Evolutionary conservation across 2,888 invertebrate genomes (phyloP).

Genomic region (Monoplex corrugatus): DNA sequence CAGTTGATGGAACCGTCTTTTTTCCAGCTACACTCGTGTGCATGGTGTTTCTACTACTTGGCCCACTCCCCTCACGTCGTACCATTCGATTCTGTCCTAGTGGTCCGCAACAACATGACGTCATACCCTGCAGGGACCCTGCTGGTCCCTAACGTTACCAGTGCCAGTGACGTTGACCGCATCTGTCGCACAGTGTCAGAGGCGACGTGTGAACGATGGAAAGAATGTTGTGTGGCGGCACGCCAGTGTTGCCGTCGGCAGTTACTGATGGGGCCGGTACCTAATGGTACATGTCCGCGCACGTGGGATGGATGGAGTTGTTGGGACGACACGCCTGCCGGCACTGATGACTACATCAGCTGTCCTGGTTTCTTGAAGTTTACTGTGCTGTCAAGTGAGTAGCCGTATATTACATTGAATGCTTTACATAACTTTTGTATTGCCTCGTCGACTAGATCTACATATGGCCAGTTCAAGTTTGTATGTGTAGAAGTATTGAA

Average conservation of each 20-base stretch:
- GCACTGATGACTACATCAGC: constrained; percentile 56
- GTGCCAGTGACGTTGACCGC: constrained; percentile 48
- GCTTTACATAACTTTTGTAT: too few relatives aligned
- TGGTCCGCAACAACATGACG: constrained; percentile 56
- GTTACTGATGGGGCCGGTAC: constrained; percentile 38
- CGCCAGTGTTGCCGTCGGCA: constrained; percentile 66
- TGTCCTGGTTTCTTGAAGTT: constrained; percentile 70
- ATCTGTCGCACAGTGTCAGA: constrained; percentile 63
- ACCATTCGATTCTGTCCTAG: constrained; percentile 46
- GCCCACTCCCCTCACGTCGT: constrained; percentile 58
- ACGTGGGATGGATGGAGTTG: constrained; percentile 76
- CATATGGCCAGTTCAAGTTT: background rate
- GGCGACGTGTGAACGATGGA: constrained; percentile 68
- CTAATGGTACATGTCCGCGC: constrained; percentile 65
- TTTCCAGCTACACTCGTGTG: constrained; percentile 65
- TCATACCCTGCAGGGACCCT: constrained; percentile 48
- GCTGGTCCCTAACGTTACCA: constrained; percentile 59
- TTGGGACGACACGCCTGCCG: constrained; percentile 68
- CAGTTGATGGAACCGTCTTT: constrained; percentile 52
- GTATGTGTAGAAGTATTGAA: background rate
- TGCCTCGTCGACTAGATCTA: background rate
- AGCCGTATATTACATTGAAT: background rate
- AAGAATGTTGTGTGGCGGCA: constrained; percentile 66
- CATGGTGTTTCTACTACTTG: constrained; percentile 67
- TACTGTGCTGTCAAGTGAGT: constrained; percentile 65